Base-by-base conservation (phyloP, 2,113 vertebrate genomes). In the Cranoglanis bouderius region DNA sequence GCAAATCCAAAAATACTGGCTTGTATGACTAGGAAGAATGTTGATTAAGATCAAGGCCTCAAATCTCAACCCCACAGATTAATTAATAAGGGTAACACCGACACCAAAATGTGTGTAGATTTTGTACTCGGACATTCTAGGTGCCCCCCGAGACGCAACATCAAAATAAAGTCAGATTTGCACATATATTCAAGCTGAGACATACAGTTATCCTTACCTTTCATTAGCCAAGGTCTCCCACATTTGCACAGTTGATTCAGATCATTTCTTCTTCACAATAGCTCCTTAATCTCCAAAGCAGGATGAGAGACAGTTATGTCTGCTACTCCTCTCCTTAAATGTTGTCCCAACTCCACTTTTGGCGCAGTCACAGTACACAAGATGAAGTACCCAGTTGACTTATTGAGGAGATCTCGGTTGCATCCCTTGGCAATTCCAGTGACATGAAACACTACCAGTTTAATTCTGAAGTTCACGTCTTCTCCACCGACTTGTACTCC, bases 341-440 rank as follows among this genome's bases (percentile, higher is more conserved):
- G 38, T n/a, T 72, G 51, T 89, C 53, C 88, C 77, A 63, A 40
- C 38, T 86, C 81, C 65, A 59, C n/a, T 70, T 89, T 89, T 70
- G 84, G 75, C 61, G 67, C 26, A 59, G 51, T 82, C 57, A 67
- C 72, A 84, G 77, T 78, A 49, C 78, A 75, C 53, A 26, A 43
- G 21, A 35, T 29, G 53, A 59, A 88, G 63, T 70, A 82, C 46
- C 49, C 29, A 80, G 70, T 29, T 87, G 63, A 74, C 75, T 55
- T 67, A 74, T 88, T 84, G 40, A 77, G 49, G 53, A 88, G 82
- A 85, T 89, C 53, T 77, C 72, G 38, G 84, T 88, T 67, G 89
- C 72, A 84, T 57, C 75, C 77, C 67, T 84, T 80, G 70, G 83
- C 89, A 88, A 57, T 89, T 81, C 80, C 87, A 88, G 67, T 86